These are phyloP conservation scores for Drosophila tripunctata DNA, from an alignment of 2,888 invertebrate species.

Conservation along the genomic window DNA sequence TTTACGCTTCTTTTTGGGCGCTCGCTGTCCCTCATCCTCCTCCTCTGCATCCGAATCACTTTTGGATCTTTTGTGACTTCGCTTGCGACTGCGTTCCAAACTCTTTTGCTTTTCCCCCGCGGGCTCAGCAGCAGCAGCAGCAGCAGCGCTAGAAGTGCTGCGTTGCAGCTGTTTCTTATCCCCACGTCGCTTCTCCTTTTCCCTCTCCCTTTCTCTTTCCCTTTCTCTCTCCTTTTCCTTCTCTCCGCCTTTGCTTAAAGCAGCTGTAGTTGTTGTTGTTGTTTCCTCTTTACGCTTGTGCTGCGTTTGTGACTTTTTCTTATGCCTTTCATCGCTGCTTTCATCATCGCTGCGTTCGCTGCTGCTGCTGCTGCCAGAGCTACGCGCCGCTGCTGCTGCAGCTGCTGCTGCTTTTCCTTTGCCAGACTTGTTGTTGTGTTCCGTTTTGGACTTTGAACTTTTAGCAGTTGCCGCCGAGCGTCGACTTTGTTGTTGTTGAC, in stretches of 20 bases:
- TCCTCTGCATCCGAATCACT: slow-evolving; percentile 76
- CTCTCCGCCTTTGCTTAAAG: slow-evolving; percentile 6
- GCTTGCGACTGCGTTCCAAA: slow-evolving; percentile 53
- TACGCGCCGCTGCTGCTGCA: slow-evolving; percentile 70
- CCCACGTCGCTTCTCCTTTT: slow-evolving; percentile 45
- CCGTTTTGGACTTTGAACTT: slow-evolving; percentile 47
- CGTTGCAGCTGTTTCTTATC: slow-evolving; percentile 62
- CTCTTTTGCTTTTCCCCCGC: slow-evolving; percentile 32
- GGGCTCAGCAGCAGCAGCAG: slow-evolving; percentile 35
- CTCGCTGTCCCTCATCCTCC: slow-evolving; percentile 84
- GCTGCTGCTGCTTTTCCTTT: slow-evolving; percentile 46
- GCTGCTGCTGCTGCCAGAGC: slow-evolving; percentile 68
- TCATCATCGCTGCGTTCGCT: slow-evolving; percentile 73
- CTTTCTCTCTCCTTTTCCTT: neutral
- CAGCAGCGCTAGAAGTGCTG: slow-evolving; percentile 49
- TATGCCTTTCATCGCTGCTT: slow-evolving; percentile 81
- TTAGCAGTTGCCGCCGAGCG: slow-evolving; percentile 63
- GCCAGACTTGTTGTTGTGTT: slow-evolving; percentile 20
- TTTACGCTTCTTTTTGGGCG: slow-evolving; percentile 85
- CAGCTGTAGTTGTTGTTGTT: slow-evolving; percentile 17
- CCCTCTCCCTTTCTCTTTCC: neutral
- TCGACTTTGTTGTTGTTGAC: slow-evolving; percentile 18
- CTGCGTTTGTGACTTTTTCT: slow-evolving; percentile 41
- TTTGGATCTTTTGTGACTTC: slow-evolving; percentile 59
- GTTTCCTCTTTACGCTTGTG: slow-evolving; percentile 39